Percentiles rank a stretch among this genome's conserved stretches.
phyloP scores from a whole-genome alignment of 2,113 vertebrate species.

The Glaucidium brasilianum region DNA sequence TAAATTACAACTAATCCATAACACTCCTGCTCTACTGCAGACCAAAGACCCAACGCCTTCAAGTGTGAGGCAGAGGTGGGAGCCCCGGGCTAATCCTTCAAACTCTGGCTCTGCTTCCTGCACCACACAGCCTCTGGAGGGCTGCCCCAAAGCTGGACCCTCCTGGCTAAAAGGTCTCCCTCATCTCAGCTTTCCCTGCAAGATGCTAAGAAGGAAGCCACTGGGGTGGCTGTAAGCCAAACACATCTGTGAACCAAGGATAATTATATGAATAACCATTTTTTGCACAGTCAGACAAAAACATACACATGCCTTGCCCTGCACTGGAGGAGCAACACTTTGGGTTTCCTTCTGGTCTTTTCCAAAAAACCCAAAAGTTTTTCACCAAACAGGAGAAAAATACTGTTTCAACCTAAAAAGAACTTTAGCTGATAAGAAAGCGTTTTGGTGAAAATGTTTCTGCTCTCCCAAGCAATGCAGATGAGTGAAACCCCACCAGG shows the following conservation, averaged over 20 bases:
- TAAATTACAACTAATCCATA: no score
- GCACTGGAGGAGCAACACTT: fast-evolving
- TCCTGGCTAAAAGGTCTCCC: neutral
- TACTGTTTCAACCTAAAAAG: neutral
- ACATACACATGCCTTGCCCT: fast-evolving
- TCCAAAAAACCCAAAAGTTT: neutral
- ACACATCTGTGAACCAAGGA: no score
- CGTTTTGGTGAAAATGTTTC: neutral
- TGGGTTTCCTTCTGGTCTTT: neutral
- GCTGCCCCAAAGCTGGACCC: neutral
- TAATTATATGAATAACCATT: fast-evolving
- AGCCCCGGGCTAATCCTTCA: neutral
- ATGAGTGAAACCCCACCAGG: fast-evolving
- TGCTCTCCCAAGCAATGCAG: fast-evolving
- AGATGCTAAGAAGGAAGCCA: neutral
- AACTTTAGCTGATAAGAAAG: neutral
- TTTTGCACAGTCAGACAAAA: neutral
- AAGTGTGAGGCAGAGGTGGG: neutral
- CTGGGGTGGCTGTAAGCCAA: fast-evolving
- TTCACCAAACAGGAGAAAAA: neutral
- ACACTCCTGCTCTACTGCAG: fast-evolving
- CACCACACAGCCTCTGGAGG: neutral
- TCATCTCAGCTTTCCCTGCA: no score
- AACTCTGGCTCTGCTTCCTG: no score
- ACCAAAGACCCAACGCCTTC: no score